Evolutionary conservation across 2,888 invertebrate genomes (phyloP), one percentile per base, ranked within the genome.

Genomic region (Synergus japonicus): DNA sequence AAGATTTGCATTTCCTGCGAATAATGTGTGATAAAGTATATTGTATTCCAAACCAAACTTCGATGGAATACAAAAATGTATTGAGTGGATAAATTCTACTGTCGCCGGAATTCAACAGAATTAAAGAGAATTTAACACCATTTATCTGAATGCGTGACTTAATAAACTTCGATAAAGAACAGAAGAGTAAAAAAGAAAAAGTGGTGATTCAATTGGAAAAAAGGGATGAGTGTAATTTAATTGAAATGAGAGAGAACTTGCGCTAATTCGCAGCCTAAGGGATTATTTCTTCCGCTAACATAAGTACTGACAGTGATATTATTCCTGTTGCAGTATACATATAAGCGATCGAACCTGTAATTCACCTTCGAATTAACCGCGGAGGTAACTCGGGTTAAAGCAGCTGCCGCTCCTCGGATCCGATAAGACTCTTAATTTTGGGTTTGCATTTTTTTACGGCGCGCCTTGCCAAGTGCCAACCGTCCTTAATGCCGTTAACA

Each of bases 401-500:
- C 69, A 69, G 69, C 69, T 69, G 69, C 69, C 46, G 46, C 69
- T 49, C 15, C 46, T 49, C 15, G 49, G 49, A 69, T 49, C 69
- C 46, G 69, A 69, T 69, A 69, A 69, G 69, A 29, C 37, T 69
- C 69, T 69, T 69, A 69, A 69, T 69, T 69, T 69, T 29, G 49
- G 69, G 69, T 69, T 22, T 49, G 69, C 69, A 69, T 69, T 69
- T 37, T 69, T 69, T 49, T 76, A 67, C 29, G 80, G 81, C 65
- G 77, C 54, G 54, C 63, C 66, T 76, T 77, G 44, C 69, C 67
- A 67, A 76, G 44, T 63, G 73, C 76, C 69, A 77, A 73, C 60
- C 67, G 79, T 76, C 69, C 64, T 79, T 78, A 77, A 83, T 83
- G 81, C 82, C 83, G 84, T 83, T 83, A 83, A 82, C 83, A 78